A percentile compares a stretch with the other conserved stretches of the same genome.
Conservation (phyloP, 1,140 invertebrate species). For the Drosophila hydei region DNA sequence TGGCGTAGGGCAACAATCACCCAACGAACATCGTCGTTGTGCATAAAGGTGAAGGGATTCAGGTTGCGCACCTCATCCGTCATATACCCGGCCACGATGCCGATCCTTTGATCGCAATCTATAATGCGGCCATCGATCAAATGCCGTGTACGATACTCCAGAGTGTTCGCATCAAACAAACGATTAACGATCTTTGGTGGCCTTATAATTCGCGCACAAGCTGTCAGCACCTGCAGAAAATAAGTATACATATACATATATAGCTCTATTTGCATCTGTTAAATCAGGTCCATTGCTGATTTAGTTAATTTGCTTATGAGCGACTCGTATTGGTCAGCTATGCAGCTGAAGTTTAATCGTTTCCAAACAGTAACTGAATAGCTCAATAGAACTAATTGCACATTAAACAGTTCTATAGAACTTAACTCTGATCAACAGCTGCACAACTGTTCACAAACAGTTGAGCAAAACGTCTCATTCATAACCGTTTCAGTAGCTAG, state of each 20-base stretch:
- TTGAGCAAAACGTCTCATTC: not conserved
- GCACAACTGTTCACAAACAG: not conserved
- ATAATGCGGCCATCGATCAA: conserved; percentile 93
- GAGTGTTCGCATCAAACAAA: conserved; percentile 89
- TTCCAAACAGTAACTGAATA: too few relatives aligned
- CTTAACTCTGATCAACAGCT: not conserved
- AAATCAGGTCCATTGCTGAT: not conserved
- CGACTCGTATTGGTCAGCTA: not conserved
- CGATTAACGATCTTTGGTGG: conserved; percentile 88
- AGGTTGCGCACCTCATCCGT: conserved; percentile 91
- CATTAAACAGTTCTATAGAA: not conserved
- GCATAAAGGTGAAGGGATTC: conserved; percentile 94
- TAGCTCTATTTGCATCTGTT: too few relatives aligned
- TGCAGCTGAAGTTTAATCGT: not conserved
- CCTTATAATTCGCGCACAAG: conserved; percentile 87
- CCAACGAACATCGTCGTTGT: conserved; percentile 92
- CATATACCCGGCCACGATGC: conserved; percentile 93
- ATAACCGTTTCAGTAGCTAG: not conserved
- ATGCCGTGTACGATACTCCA: conserved; percentile 94
- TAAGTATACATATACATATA: not conserved
- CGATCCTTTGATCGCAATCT: conserved; percentile 93
- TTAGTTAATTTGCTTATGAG: not conserved
- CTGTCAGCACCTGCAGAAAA: conserved; percentile 86
- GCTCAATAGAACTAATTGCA: too few relatives aligned
- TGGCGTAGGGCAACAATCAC: conserved; percentile 92